Base-by-base conservation (phyloP, 2,888 invertebrate species). In the Pharmacophagus antenor region DNA sequence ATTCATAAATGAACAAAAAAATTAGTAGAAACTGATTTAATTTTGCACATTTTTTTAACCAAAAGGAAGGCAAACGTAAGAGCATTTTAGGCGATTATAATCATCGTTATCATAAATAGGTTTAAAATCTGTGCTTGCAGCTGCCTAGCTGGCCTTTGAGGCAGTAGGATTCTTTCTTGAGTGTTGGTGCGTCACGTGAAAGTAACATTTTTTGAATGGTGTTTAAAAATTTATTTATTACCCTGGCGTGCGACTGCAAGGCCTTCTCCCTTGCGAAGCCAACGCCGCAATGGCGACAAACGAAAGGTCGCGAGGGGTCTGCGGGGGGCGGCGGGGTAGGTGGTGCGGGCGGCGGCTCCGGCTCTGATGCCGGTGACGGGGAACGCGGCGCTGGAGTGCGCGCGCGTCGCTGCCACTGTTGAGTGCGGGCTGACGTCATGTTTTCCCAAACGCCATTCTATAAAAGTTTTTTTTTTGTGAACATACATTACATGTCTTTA, bases 191-290 rank as follows among this genome's bases (percentile, higher is more conserved):
- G n/a, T n/a, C n/a, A n/a, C n/a, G n/a, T n/a, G n/a, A n/a, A n/a
- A n/a, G n/a, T n/a, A n/a, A n/a, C n/a, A n/a, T 1, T n/a, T 37
- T 15, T 1, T n/a, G n/a, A 37, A 37, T 8, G 6, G 6, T 27
- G 5, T 15, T 37, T 6, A 4, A 37, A 37, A 15, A 37, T n/a
- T n/a, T 1, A 37, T 5, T n/a, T 49, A 63, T 55, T 63, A 93
- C 93, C 82, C 93, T 91, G 0, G 94, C 89, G 75, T 96, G 96
- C 0, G 96, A 95, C 56, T 94, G 93, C 22, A 96, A 82, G 0
- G 96, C 96, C 73, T 96, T 96, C 74, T 96, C 95, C 54, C 96
- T 89, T 0, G 96, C 96, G 83, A 96, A 95, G 5, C 94, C 94
- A 58, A 96, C 92, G 0, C 88, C 88, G 65, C 88, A 88, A 58